Evolutionary conservation across 2,113 vertebrate genomes (phyloP).

Genomic region (Nymphicus hollandicus): DNA sequence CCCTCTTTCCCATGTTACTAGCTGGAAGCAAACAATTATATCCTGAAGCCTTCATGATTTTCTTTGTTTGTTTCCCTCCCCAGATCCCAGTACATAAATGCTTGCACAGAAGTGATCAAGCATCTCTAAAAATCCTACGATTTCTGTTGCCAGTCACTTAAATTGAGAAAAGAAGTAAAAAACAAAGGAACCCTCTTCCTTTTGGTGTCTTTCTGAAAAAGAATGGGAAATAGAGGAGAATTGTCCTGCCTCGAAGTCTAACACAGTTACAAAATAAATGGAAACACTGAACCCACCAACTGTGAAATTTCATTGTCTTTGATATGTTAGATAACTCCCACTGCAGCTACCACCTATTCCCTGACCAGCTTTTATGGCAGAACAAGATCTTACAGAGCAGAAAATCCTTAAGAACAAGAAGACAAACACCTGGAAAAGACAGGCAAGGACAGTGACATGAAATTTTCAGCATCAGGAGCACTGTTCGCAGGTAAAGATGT

Average conservation of each 20-base stretch:
- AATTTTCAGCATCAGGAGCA: not conserved
- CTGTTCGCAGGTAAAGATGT: not conserved
- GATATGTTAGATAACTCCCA: not conserved
- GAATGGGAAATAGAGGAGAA: not conserved
- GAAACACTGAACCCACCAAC: not conserved
- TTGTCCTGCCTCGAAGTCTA: not conserved
- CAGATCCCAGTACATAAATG: not conserved
- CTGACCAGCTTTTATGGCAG: not conserved
- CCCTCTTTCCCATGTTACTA: not conserved
- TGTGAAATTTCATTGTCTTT: not conserved
- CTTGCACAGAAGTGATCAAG: not conserved
- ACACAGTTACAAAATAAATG: not conserved
- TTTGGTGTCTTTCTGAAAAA: not conserved
- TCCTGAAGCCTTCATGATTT: not conserved
- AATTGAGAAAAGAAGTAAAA: not conserved
- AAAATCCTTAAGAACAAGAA: not conserved
- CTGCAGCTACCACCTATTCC: not conserved
- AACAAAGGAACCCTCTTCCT: not conserved
- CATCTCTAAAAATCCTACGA: not conserved
- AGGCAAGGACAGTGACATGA: not conserved
- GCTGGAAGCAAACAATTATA: not conserved
- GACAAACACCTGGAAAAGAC: not conserved
- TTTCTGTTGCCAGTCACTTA: not conserved
- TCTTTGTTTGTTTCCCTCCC: not conserved
- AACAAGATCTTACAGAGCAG: not conserved